Evolutionary conservation across 2,113 vertebrate species (phyloP).

Genomic region (Xiphophorus couchianus): DNA sequence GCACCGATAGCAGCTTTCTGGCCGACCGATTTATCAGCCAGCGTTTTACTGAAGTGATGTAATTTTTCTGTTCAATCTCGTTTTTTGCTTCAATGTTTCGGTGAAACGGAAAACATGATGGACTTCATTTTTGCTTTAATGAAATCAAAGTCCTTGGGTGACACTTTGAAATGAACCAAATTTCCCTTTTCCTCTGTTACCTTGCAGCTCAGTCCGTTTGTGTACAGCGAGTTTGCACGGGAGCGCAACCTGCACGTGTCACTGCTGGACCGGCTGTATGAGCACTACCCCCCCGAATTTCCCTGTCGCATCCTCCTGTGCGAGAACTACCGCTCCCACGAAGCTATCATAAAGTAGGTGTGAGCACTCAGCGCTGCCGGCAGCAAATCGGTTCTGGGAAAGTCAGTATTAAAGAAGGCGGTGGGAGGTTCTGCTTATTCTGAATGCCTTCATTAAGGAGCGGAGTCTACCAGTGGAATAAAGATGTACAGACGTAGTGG

Average conservation of each 20-base stretch:
- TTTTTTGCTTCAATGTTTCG: neutral
- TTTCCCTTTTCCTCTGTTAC: slow-evolving; percentile 29
- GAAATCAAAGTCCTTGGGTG: neutral
- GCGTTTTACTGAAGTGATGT: no score
- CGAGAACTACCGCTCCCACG: slow-evolving; percentile 99
- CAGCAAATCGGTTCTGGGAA: slow-evolving; percentile 16
- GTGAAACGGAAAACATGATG: neutral
- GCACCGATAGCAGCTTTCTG: no score
- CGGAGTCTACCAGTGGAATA: neutral
- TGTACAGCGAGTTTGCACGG: slow-evolving; percentile 98
- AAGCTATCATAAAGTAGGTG: slow-evolving; percentile 99
- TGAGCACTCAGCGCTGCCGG: slow-evolving; percentile 73
- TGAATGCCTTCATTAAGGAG: neutral
- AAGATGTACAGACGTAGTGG: neutral
- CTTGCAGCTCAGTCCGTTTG: slow-evolving; percentile 97
- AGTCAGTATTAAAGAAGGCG: slow-evolving; percentile 1
- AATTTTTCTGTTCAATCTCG: no score
- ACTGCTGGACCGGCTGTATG: slow-evolving; percentile 94
- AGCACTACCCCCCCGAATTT: slow-evolving; percentile 96
- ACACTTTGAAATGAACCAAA: neutral
- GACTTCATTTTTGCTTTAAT: no score
- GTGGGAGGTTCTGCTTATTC: neutral
- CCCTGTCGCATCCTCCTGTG: slow-evolving; percentile 98
- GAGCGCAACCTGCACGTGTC: slow-evolving; percentile 98
- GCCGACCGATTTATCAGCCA: no score